These are phyloP conservation scores for Grantiella picta DNA, from an alignment of 2,113 vertebrate genomes.

Conservation along the genomic window DNA sequence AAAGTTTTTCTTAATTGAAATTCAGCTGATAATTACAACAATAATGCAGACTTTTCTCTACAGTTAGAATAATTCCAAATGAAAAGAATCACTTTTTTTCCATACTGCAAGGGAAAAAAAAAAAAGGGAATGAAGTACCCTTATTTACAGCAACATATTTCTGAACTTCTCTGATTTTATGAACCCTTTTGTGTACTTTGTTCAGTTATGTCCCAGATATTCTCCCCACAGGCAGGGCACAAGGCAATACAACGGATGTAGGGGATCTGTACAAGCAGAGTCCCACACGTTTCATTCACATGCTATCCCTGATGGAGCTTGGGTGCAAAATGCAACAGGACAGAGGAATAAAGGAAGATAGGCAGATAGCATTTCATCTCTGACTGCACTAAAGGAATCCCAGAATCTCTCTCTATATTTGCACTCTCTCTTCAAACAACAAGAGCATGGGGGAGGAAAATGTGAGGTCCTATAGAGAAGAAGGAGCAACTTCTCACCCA, in stretches of 20 bases:
- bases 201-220: not conserved
- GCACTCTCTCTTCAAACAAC: not conserved
- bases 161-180: not conserved
- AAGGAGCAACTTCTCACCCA: conserved; percentile 74
- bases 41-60: not conserved
- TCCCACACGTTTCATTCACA: not conserved
- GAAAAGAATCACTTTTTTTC: not conserved
- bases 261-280: not conserved
- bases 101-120: not conserved
- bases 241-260: not conserved
- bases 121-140: not conserved
- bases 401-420: not conserved
- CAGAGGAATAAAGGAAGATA: not conserved
- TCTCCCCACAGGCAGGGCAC: not conserved
- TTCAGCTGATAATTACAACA: not conserved
- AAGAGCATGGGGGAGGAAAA: not conserved
- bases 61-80: not conserved
- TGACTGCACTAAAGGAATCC: not conserved
- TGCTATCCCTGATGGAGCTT: not conserved
- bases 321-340: not conserved
- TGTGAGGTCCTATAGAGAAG: not conserved
- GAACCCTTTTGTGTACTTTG: not conserved
- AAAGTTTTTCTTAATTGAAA: not conserved
- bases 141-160: not conserved
- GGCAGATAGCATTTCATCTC: not conserved